These are phyloP conservation scores for Sarcophaga bullata DNA, from an alignment of 1,140 invertebrate genomes.

Conservation along the genomic window DNA sequence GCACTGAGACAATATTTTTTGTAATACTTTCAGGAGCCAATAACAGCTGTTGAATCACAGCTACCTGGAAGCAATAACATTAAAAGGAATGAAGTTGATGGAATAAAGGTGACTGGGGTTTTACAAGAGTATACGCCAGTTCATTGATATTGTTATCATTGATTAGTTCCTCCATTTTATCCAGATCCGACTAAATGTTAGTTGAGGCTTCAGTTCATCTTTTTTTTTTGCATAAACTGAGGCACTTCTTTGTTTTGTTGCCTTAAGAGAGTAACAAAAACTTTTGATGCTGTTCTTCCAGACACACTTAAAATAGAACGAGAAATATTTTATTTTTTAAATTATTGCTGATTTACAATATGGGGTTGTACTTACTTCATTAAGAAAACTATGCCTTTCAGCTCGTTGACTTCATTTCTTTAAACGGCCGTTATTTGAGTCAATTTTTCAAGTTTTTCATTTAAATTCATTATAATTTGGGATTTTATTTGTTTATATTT, in stretches of 20 bases:
- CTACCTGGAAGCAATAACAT: neutral
- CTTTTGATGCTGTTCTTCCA: neutral
- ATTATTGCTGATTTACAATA: neutral
- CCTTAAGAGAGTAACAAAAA: neutral
- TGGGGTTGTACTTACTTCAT: neutral
- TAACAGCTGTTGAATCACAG: neutral
- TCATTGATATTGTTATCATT: neutral
- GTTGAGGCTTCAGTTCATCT: neutral
- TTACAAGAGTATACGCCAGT: neutral
- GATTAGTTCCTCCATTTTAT: neutral
- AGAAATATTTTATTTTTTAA: neutral
- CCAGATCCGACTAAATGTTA: neutral
- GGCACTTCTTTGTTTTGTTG: no score
- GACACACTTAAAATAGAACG: neutral
- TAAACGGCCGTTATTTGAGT: neutral
- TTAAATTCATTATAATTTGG: neutral
- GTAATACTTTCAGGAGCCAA: no score
- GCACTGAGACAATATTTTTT: neutral
- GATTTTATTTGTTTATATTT: neutral
- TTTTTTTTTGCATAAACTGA: neutral
- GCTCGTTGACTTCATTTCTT: neutral
- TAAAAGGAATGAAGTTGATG: neutral
- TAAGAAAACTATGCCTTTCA: neutral
- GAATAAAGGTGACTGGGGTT: no score
- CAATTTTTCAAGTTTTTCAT: constrained; percentile 11